Evolutionary conservation across 2,113 vertebrate genomes (phyloP), one percentile per base, ranked within the genome.

Genomic region (Porphyrio hochstetteri): DNA sequence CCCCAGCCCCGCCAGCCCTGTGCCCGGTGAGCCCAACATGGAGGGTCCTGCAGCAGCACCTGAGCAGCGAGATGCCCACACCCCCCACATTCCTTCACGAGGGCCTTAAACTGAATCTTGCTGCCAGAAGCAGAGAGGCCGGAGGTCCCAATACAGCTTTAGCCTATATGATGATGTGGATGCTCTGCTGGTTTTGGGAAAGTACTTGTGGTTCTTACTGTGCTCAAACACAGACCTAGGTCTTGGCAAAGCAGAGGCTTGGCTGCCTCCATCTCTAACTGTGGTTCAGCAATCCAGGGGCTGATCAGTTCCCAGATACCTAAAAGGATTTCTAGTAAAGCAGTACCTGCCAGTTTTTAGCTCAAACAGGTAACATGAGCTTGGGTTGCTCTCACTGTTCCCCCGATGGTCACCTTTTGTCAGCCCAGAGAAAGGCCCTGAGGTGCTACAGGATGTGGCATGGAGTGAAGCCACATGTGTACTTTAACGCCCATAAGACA

Each of bases 81-180:
- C 40, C 7, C 19, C 79, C 50, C 40, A 5, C 0, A 1, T 4
- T 70, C 84, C 74, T 12, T 28, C 68, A 31, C 0, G 0, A 55
- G 64, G 71, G 23, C 0, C 2, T 17, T 44, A 2, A 16, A 85
- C 29, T 48, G 68, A 77, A 48, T 80, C 78, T 67, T 52, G 65
- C 77, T 77, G 31, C 86, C 28, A 64, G 89, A 61, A 88, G 27
- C 80, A 57, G 55, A 44, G 40, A 80, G 59, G 77, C 36, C 46
- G 18, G 72, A 69, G 46, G 42, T 2, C 14, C 23, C 93, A 44
- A 57, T 4, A 29, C 57, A 80, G 93, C 65, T 88, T 95, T 70
- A 87, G 71, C 71, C 83, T 48, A n/a, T 29, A 46, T 35, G 83
- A 68, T 81, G 81, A 2, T 38, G 86, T 33, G 44, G 76, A 72